phyloP scores from a whole-genome alignment of 2,888 invertebrate genomes.

The Meghimatium bilineatum region DNA sequence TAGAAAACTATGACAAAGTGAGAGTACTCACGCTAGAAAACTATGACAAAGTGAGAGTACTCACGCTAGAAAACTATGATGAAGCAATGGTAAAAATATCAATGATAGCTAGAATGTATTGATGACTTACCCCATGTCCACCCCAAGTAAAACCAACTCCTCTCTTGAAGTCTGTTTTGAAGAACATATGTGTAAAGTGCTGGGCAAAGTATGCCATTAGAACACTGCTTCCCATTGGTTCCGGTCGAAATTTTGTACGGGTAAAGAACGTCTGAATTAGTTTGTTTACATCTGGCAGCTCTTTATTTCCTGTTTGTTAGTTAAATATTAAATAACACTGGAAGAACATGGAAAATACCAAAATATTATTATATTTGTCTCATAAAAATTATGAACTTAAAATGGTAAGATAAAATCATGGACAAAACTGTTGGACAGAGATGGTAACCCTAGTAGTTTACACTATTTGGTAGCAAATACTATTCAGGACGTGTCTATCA shows the following conservation, averaged over 20 bases:
- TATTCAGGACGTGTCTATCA: too few relatives aligned
- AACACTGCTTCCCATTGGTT: constrained; percentile 74
- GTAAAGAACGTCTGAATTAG: constrained; percentile 74
- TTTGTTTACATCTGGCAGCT: constrained; percentile 65
- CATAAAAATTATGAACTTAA: too few relatives aligned
- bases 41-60: too few relatives aligned
- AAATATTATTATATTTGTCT: too few relatives aligned
- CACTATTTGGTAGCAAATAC: too few relatives aligned
- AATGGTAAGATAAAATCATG: too few relatives aligned
- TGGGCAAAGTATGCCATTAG: constrained; percentile 77
- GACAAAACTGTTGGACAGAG: too few relatives aligned
- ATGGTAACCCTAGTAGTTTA: too few relatives aligned
- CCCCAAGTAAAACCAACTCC: constrained; percentile 76
- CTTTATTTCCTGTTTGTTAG: constrained; percentile 59
- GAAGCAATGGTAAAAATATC: background rate
- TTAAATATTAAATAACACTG: background rate
- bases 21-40: too few relatives aligned
- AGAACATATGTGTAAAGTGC: constrained; percentile 78
- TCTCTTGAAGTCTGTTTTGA: constrained; percentile 75
- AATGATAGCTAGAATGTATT: background rate
- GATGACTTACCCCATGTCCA: constrained; percentile 74
- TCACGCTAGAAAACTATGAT: too few relatives aligned
- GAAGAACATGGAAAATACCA: background rate
- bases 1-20: too few relatives aligned
- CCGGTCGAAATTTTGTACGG: constrained; percentile 74